Conservation (phyloP, 2,113 vertebrate species). For the Empidonax alnorum region DNA sequence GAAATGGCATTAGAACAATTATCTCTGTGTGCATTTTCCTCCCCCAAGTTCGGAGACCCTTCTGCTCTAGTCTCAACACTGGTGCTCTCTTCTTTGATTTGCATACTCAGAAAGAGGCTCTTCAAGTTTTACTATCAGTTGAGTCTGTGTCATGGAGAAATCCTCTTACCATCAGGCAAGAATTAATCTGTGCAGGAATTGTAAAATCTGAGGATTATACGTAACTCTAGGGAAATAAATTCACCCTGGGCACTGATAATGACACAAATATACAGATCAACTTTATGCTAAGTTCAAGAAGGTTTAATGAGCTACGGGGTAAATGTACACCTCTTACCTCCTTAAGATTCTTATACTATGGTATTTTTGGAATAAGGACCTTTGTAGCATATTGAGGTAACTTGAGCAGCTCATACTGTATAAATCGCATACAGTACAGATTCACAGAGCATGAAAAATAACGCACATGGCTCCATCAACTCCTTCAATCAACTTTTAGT, state of each 20-base stretch:
- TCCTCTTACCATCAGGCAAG: conserved; percentile 44
- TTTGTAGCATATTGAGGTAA: conserved; percentile 19
- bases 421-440: not conserved
- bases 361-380: conserved; percentile 25
- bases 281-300: conserved; percentile 13
- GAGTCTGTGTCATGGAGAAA: conserved; percentile 14
- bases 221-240: conserved; percentile 62
- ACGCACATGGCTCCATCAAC: not conserved
- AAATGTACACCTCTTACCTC: not conserved
- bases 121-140: not conserved
- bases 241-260: not conserved
- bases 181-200: conserved; percentile 60
- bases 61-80: conserved; percentile 24
- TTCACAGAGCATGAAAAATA: not conserved
- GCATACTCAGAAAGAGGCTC: conserved; percentile 34
- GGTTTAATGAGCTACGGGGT: not conserved
- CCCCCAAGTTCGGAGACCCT: not conserved
- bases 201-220: conserved; percentile 39
- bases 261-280: conserved; percentile 28
- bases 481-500: conserved; percentile 15
- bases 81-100: conserved; percentile 5
- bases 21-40: conserved; percentile 14
- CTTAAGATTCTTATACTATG: not conserved
- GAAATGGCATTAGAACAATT: not conserved
- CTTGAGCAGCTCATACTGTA: not conserved